phyloP scores from a whole-genome alignment of 2,797 vertebrate genomes.

The Peromyscus aztecus region DNA sequence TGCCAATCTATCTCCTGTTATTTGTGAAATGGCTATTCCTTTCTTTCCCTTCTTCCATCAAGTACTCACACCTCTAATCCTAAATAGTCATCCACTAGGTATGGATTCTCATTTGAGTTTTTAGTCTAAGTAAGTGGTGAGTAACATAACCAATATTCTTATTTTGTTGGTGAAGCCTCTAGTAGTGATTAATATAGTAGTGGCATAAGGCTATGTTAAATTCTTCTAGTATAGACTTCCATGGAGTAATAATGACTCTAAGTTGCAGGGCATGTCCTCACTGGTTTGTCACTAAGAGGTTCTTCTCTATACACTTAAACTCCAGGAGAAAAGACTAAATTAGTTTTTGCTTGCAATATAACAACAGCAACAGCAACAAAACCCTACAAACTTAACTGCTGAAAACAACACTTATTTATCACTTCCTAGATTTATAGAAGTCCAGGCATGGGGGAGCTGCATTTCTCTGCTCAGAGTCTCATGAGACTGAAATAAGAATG shows the following conservation, averaged over 20 bases:
- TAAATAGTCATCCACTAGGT: not conserved
- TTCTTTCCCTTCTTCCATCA: constrained; percentile 16
- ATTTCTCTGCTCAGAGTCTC: constrained; percentile 21
- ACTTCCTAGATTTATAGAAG: constrained; percentile 10
- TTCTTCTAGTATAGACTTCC: not conserved
- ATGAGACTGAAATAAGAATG: constrained; percentile 8
- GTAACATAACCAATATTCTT: constrained; percentile 10
- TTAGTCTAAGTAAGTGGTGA: constrained; percentile 51
- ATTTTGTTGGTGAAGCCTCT: not conserved
- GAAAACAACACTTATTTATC: not conserved
- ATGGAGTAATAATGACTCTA: constrained; percentile 3
- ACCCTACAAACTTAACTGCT: not conserved
- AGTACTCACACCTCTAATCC: not conserved
- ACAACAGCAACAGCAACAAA: not conserved
- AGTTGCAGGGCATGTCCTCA: not conserved
- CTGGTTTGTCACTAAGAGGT: not conserved
- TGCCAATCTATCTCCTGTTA: constrained; percentile 10
- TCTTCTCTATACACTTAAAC: constrained; percentile 41
- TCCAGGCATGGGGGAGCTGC: not conserved
- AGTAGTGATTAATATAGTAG: not conserved
- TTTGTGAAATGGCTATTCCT: not conserved
- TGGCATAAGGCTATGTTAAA: constrained; percentile 21
- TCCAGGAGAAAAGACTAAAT: not conserved
- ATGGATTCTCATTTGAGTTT: constrained; percentile 21
- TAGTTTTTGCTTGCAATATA: constrained; percentile 1